Base-by-base conservation (phyloP, 2,888 invertebrate genomes). In the Hypercompe scribonia region DNA sequence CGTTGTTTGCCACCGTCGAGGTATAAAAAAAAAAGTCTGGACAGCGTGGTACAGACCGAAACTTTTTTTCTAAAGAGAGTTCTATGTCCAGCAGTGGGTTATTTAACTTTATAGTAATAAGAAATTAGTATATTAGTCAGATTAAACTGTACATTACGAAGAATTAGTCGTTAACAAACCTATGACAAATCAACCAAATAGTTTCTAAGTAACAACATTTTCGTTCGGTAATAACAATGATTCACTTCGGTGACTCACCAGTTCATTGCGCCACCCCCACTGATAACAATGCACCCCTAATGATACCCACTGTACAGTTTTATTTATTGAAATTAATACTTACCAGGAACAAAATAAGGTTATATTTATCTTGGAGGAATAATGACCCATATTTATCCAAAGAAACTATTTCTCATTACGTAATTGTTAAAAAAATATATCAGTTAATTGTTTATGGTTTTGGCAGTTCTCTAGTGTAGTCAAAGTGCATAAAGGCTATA, bases 221-320 rank as follows among this genome's bases (percentile, higher is more conserved):
- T 78, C 70, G 65, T 63, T 74, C 54, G 65, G 31, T 72, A 73
- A 71, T 69, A 72, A 74, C 65, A 50, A 80, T 85, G 85, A 85
- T 80, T 85, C 85, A 85, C 74, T 65, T 68, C n/a, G 78, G 78
- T 85, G 81, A 86, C 36, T 85, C 85, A 85, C 70, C 78, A 73
- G 39, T 13, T 8, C 63, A 5, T 63, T 46, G 50, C 64, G 68
- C 68, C 79, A 79, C 78, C 76, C 80, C 74, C 31, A 68, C 68
- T 76, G 71, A 74, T 78, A 81, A 79, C 73, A 82, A 76, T 76
- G 70, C 79, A 79, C 77, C 84, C 84, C 74, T 73, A 73, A 71
- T 65, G 74, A 72, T 72, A 69, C 21, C 63, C n/a, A 34, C 42
- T 67, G 34, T 72, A 65, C 67, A 70, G 36, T 63, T 28, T 64